Conservation (phyloP, 2,888 invertebrate genomes). For the Lasioglossum lativentre region DNA sequence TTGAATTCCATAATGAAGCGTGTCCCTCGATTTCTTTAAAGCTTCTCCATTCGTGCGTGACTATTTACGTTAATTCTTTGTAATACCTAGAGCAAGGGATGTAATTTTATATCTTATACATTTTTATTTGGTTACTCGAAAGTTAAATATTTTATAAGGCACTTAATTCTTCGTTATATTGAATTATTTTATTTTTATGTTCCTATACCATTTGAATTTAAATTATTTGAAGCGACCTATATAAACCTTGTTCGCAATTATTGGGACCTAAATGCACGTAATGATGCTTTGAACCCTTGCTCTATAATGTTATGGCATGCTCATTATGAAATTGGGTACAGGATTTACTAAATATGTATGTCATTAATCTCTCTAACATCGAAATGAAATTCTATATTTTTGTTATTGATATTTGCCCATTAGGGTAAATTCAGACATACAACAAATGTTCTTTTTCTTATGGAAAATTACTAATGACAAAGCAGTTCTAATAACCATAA, state of each 20-base stretch:
- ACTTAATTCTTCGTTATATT: not conserved
- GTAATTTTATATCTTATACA: not conserved
- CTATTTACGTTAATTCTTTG: constrained; percentile 30
- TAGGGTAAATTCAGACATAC: no score
- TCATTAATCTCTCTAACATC: not conserved
- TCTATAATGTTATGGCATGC: not conserved
- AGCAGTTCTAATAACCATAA: not conserved
- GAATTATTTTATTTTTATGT: not conserved
- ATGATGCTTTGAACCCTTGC: not conserved
- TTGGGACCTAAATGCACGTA: not conserved
- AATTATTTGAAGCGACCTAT: not conserved
- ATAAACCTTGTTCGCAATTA: not conserved
- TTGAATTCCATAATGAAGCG: constrained; percentile 54
- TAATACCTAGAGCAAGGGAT: constrained; percentile 9
- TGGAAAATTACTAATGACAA: not conserved
- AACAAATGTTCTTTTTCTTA: not conserved
- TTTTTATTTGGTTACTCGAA: not conserved
- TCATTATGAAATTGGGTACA: not conserved
- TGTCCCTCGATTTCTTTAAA: constrained; percentile 42
- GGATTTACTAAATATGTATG: not conserved
- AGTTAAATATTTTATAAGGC: not conserved
- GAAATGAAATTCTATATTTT: not conserved
- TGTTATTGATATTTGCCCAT: not conserved
- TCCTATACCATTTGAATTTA: not conserved
- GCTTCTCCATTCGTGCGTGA: constrained; percentile 47